Base-by-base conservation (phyloP, 2,797 vertebrate species). In the Coranthus polyacanthus region DNA sequence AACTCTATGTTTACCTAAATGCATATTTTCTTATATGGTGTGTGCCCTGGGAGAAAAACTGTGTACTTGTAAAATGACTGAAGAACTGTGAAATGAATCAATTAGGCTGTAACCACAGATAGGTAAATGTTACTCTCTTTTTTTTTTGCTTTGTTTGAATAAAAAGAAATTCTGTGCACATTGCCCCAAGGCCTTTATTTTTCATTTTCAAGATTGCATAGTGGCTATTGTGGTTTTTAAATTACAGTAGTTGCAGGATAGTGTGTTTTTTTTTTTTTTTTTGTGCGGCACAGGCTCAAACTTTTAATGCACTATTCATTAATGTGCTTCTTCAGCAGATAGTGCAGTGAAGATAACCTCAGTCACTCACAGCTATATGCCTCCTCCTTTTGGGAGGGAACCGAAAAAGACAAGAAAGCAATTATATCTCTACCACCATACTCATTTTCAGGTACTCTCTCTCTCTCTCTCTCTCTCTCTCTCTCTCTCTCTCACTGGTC, bases 251-350 rank as follows among this genome's bases (percentile, higher is more conserved):
- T 78, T 71, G 60, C 78, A 39, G 59, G 71, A 54, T 34, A 17
- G 71, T 53, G 61, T 52, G 13, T 38, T 37, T 56, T 59, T 22
- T 62, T 55, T 51, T 29, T 66, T 29, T 54, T 75, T 57, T 76
- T 29, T 66, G 42, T 57, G 41, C 46, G 36, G 68, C 60, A 64
- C 44, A 43, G 75, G 47, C 62, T 88, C 66, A 77, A 90, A 91
- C 84, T 90, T 90, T 90, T 86, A 92, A 91, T 89, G 78, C 88
- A 79, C 84, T 88, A 86, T 92, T 91, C 88, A 91, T 88, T 91
- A 89, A 90, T 87, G 87, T 92, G 91, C 90, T 74, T 84, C 86
- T 81, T 91, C 91, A 91, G 91, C 91, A 91, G 90, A 92, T 88
- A 83, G 78, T 57, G 56, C 46, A 2, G 58, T 12, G 64, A 60